Evolutionary conservation across 2,888 invertebrate species (phyloP), one percentile per base, ranked within the genome.

Genomic region (Ophonus ardosiacus): DNA sequence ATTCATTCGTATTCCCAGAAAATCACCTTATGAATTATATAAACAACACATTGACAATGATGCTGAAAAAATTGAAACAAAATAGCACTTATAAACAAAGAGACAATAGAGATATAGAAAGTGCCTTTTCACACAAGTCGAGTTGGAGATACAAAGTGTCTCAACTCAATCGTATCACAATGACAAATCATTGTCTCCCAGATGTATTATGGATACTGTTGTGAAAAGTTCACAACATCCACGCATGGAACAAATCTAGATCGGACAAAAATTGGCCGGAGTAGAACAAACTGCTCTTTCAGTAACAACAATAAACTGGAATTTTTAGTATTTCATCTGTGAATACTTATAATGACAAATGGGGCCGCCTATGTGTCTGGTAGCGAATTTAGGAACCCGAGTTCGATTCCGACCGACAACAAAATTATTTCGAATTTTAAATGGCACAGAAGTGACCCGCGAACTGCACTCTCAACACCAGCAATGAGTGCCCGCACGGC

Each of bases 101-200:
- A 68, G 15, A 68, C 68, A 68, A 68, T 68, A n/a, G 68, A 38
- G 68, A 63, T 68, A 38, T 68, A 68, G 68, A 68, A 68, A 68
- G 68, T 68, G 24, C 13, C 31, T 31, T 38, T 31, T 68, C 68
- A 38, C 68, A 68, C 65, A 65, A 65, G 24, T 31, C 15, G n/a
- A 68, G 15, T 15, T 68, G 13, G n/a, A 68, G 65, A 15, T 59
- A 65, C 65, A 65, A 68, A 68, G 68, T 68, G 68, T 38, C 15
- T 68, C 15, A 63, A 38, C 38, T 68, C 68, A 68, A 68, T 68
- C 68, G 68, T 68, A 68, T 68, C 68, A 68, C 68, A 68, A 68
- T 68, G 68, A 68, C 68, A 68, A 68, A 68, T 68, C 68, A 68
- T 68, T 68, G 68, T 68, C 68, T 68, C 68, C 15, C 24, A 63